These are phyloP conservation scores for Triops longicaudatus DNA, from an alignment of 1,140 invertebrate species.

Conservation along the genomic window DNA sequence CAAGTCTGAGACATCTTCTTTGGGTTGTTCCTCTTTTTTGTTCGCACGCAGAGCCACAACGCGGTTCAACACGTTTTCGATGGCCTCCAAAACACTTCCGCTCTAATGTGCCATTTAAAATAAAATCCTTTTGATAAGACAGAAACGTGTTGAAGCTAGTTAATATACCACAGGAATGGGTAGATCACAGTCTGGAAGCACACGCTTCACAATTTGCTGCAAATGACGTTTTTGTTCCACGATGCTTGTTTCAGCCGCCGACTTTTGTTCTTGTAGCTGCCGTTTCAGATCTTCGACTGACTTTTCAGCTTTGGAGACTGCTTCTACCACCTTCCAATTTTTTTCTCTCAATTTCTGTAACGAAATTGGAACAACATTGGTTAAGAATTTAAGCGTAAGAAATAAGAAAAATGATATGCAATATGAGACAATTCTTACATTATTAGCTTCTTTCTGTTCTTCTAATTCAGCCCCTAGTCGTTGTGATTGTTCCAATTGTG, in stretches of 20 bases:
- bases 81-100: neutral
- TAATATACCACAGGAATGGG: neutral
- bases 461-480: neutral
- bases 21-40: neutral
- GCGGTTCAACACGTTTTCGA: neutral
- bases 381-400: neutral
- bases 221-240: neutral
- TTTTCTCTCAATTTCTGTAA: conserved; percentile 57
- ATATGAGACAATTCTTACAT: neutral
- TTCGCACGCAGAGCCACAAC: neutral
- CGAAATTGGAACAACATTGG: neutral
- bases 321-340: conserved; percentile 82
- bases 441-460: neutral
- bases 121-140: no score
- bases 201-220: neutral
- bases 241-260: neutral
- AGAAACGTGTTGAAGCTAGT: neutral
- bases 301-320: conserved; percentile 62
- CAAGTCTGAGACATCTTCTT: neutral
- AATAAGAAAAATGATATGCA: neutral
- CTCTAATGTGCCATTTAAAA: neutral
- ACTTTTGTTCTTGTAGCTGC: neutral
- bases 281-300: conserved; percentile 37
- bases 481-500: neutral
- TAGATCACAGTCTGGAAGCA: neutral